A percentile compares a stretch with the other conserved stretches of the same genome.
Conservation (phyloP, 2,797 vertebrate genomes). For the Gymnothorax reevesii region DNA sequence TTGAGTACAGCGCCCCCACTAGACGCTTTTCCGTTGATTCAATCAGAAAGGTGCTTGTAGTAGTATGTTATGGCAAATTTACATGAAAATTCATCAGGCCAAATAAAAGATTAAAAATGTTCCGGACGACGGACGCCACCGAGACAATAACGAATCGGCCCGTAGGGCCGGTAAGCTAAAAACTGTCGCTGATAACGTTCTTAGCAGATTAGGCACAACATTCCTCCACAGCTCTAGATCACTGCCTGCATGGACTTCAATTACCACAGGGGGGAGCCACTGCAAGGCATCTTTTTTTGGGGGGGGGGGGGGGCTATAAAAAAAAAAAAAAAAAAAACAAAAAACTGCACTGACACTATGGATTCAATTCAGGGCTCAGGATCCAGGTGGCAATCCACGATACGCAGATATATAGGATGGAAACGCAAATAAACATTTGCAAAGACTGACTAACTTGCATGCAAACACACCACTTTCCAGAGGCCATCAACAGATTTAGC, state of each 20-base stretch:
- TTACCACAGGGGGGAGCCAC: not conserved
- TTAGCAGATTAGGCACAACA: not conserved
- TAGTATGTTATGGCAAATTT: too few relatives aligned
- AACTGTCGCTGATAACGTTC: not conserved
- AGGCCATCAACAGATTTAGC: too few relatives aligned
- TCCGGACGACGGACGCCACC: too few relatives aligned
- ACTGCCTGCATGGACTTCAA: not conserved
- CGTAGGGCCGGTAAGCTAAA: too few relatives aligned
- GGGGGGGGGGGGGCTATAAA: not conserved
- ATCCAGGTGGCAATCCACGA: not conserved
- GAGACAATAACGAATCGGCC: too few relatives aligned
- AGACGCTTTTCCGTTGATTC: too few relatives aligned
- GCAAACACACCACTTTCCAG: not conserved
- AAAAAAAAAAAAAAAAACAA: too few relatives aligned
- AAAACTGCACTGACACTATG: not conserved
- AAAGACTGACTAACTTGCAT: too few relatives aligned
- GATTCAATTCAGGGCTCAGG: not conserved
- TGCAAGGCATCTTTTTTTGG: not conserved
- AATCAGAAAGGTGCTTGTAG: too few relatives aligned
- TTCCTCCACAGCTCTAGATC: not conserved
- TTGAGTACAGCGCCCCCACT: too few relatives aligned
- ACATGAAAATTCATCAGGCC: too few relatives aligned
- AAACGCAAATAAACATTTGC: not conserved
- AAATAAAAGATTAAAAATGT: too few relatives aligned
- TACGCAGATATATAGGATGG: not conserved